phyloP scores from a whole-genome alignment of 2,888 invertebrate genomes.

The Galeruca laticollis region DNA sequence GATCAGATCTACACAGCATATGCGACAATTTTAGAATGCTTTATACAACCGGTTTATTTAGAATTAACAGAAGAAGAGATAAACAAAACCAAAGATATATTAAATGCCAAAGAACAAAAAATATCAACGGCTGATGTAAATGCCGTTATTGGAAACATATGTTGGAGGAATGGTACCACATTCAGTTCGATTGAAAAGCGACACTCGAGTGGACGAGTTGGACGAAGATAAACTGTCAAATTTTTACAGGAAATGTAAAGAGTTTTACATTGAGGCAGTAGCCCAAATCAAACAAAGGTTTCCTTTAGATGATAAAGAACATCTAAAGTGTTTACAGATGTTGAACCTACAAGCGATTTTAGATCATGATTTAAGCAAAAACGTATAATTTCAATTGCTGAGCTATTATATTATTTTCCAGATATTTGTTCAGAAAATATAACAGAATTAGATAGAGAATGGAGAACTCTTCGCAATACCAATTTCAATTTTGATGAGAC shows the following conservation, averaged over 20 bases:
- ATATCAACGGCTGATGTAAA: conserved; percentile 16
- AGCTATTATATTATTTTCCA: not conserved
- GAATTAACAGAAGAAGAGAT: not conserved
- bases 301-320: conserved; percentile 27
- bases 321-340: conserved; percentile 33
- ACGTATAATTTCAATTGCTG: not conserved
- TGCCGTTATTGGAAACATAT: not conserved
- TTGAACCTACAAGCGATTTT: conserved; percentile 14
- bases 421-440: not conserved
- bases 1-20: conserved; percentile 28
- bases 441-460: not conserved
- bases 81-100: conserved; percentile 19
- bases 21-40: conserved; percentile 39
- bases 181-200: not conserved
- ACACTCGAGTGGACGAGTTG: not conserved
- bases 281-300: not conserved
- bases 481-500: not conserved
- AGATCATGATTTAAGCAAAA: not conserved
- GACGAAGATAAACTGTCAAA: conserved; percentile 11
- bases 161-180: not conserved
- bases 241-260: conserved; percentile 31
- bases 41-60: not conserved
- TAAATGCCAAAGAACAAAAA: not conserved
- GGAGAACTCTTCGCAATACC: not conserved
- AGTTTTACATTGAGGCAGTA: not conserved